These are phyloP conservation scores for Pogonomyrmex barbatus DNA, from an alignment of 1,140 invertebrate genomes.

Conservation along the genomic window DNA sequence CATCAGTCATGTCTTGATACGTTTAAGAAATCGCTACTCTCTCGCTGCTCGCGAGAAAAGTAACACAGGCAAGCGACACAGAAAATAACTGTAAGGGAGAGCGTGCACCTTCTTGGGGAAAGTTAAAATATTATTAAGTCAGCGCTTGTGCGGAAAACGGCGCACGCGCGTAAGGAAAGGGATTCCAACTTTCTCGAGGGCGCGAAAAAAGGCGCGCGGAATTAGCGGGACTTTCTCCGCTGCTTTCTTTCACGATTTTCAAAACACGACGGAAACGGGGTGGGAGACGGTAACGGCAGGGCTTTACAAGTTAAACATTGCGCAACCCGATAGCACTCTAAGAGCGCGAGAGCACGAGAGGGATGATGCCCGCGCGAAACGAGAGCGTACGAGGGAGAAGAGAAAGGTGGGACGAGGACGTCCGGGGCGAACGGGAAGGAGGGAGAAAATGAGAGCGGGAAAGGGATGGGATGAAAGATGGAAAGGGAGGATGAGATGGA, in stretches of 20 bases:
- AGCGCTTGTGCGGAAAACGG: not conserved
- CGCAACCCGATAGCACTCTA: constrained; percentile 75
- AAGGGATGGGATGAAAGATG: constrained; percentile 56
- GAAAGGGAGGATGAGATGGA: constrained; percentile 44
- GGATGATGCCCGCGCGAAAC: constrained; percentile 1
- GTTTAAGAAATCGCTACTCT: not conserved
- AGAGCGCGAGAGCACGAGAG: constrained; percentile 44
- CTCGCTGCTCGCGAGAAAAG: not conserved
- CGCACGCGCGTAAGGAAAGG: constrained; percentile 39
- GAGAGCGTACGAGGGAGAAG: constrained; percentile 38
- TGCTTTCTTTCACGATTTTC: constrained; percentile 61
- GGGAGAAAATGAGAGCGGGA: constrained; percentile 44
- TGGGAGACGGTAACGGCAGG: constrained; percentile 38
- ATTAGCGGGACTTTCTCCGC: constrained; percentile 57
- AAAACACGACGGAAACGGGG: constrained; percentile 59
- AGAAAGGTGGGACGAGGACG: constrained; percentile 26
- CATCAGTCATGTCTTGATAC: not conserved
- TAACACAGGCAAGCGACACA: no score
- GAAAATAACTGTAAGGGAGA: not conserved
- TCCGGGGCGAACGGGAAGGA: not conserved
- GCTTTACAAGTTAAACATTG: constrained; percentile 66
- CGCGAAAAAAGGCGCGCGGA: constrained; percentile 62
- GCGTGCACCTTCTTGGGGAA: not conserved
- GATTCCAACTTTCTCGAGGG: constrained; percentile 55
- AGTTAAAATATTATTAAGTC: constrained; percentile 49